These are phyloP conservation scores for Drosophila parvula DNA, from an alignment of 1,140 invertebrate species.

Conservation along the genomic window DNA sequence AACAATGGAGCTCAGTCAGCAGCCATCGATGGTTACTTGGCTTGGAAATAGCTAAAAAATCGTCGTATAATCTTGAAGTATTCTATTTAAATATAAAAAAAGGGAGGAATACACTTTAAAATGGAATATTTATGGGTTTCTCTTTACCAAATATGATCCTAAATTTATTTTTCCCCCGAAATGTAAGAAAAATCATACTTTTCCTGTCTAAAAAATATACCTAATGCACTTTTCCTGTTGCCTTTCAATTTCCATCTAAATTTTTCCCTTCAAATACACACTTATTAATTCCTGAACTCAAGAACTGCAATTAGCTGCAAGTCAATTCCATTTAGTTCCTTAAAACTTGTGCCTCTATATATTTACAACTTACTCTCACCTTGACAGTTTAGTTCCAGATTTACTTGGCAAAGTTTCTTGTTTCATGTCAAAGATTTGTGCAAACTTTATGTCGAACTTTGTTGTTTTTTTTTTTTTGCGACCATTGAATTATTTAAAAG, in stretches of 20 bases:
- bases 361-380: conserved; percentile 5
- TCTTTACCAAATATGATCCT: background rate
- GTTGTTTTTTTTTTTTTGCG: conserved; percentile 4
- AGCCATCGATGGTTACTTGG: conserved; percentile 2
- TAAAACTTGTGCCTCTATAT: conserved; percentile 12
- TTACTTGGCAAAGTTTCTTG: conserved; percentile 38
- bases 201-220: background rate
- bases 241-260: background rate
- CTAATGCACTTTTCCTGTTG: background rate
- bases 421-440: conserved; percentile 43
- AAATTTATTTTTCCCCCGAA: too few species aligned
- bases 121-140: background rate
- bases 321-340: conserved; percentile 20
- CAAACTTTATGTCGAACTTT: conserved; percentile 32
- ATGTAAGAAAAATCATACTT: background rate
- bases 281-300: background rate
- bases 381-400: conserved; percentile 7
- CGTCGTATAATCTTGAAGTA: too few species aligned
- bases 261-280: background rate
- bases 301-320: conserved; percentile 25
- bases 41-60: conserved; percentile 34
- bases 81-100: background rate
- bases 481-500: conserved; percentile 47
- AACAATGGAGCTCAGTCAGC: conserved; percentile 52
- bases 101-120: background rate